Evolutionary conservation across 2,113 vertebrate genomes (phyloP).

Genomic region (Myotis brandtii): DNA sequence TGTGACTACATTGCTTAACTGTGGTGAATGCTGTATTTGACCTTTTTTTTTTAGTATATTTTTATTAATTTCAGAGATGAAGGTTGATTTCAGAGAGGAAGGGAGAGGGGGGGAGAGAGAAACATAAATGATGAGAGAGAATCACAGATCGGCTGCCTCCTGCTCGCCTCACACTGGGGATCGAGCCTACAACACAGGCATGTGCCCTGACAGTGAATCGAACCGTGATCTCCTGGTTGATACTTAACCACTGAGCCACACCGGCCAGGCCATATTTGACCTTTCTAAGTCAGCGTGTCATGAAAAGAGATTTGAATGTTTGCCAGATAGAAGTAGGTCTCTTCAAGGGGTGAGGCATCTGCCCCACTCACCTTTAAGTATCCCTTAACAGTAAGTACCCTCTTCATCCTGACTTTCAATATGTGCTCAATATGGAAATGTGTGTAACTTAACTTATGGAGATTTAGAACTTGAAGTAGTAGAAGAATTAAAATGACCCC

Average conservation of each 20-base stretch:
- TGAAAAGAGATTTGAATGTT: slow-evolving; percentile 8
- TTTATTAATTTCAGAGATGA: no score
- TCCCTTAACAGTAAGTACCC: not conserved
- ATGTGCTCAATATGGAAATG: not conserved
- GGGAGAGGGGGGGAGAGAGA: no score
- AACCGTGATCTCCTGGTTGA: no score
- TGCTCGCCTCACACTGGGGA: no score
- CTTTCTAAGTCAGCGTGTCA: not conserved
- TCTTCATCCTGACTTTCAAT: not conserved
- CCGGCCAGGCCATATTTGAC: not conserved
- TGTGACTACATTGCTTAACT: not conserved
- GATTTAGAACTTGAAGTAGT: not conserved
- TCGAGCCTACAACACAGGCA: no score
- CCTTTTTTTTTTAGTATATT: not conserved
- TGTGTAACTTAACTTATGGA: not conserved
- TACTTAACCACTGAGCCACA: no score
- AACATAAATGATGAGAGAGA: no score
- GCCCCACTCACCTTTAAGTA: not conserved
- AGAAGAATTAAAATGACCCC: not conserved
- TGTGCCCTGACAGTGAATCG: no score
- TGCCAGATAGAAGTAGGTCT: not conserved
- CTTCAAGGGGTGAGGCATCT: not conserved
- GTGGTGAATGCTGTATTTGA: not conserved
- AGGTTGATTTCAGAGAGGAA: no score
- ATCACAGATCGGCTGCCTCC: no score